Conservation (phyloP, 2,888 invertebrate genomes). For the Cerastis rubricosa region DNA sequence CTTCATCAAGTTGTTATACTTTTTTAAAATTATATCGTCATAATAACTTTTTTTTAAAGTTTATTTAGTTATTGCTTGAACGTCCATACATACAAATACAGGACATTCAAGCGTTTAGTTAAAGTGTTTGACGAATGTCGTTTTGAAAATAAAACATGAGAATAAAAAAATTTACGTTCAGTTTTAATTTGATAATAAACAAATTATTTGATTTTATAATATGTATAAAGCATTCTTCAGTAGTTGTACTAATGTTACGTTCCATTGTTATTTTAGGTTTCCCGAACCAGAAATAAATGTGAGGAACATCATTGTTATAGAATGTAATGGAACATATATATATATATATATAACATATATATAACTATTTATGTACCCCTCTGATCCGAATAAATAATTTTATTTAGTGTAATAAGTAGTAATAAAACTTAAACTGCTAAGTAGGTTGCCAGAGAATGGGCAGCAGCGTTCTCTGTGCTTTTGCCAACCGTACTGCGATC, state of each 20-base stretch:
- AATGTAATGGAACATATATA: neutral
- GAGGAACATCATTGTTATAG: neutral
- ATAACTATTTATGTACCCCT: neutral
- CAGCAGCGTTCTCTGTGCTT: no score
- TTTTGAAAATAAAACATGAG: constrained; percentile 1
- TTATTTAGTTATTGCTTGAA: no score
- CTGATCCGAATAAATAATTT: neutral
- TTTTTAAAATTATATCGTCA: neutral
- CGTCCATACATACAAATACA: no score
- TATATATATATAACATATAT: no score
- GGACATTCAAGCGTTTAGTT: no score
- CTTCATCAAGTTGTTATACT: neutral
- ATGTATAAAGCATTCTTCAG: neutral
- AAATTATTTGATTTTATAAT: neutral
- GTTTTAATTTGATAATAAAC: neutral
- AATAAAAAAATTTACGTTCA: neutral
- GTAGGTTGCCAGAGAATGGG: no score
- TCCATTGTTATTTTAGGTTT: neutral
- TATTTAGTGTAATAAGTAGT: neutral
- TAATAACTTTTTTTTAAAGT: no score
- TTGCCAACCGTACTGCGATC: no score
- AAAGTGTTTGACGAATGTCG: no score
- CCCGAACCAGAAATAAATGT: neutral
- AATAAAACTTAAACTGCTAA: neutral
- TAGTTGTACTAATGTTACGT: neutral